Conservation (phyloP, 23 tunicate genomes). For the Aplidium turbinatum region DNA sequence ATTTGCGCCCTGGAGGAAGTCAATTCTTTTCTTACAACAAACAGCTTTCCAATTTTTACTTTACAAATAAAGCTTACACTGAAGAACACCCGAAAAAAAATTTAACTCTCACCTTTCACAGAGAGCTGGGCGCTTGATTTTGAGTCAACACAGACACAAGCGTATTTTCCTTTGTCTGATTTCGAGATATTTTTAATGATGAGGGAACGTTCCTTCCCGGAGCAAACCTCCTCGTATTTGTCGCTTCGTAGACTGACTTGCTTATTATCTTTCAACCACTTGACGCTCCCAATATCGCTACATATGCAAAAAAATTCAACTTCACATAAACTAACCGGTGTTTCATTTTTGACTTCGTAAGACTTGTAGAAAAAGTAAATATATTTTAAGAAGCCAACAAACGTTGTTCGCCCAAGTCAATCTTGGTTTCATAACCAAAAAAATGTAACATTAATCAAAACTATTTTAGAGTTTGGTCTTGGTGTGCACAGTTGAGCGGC, state of each 20-base stretch:
- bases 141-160: conserved; percentile 53
- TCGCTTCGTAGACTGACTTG: conserved; percentile 40
- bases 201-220: conserved; percentile 63
- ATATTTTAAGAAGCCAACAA: no score
- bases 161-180: conserved; percentile 78
- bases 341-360: no score
- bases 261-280: conserved; percentile 80
- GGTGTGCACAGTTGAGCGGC: no score
- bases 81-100: background rate
- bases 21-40: background rate
- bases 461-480: no score
- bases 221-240: conserved; percentile 66
- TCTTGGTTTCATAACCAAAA: no score
- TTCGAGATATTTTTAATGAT: conserved; percentile 63
- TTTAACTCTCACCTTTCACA: conserved; percentile 61
- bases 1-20: background rate
- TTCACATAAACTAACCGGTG: no score
- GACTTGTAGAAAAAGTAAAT: no score
- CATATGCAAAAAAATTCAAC: no score
- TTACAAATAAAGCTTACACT: background rate
- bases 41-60: background rate
- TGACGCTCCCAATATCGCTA: conserved; percentile 65
- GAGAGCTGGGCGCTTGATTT: conserved; percentile 63
- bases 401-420: no score
- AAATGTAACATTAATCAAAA: no score